A percentile compares a stretch with the other conserved stretches of the same genome.
phyloP scores from a whole-genome alignment of 2,113 vertebrate genomes.

The Gavia stellata region DNA sequence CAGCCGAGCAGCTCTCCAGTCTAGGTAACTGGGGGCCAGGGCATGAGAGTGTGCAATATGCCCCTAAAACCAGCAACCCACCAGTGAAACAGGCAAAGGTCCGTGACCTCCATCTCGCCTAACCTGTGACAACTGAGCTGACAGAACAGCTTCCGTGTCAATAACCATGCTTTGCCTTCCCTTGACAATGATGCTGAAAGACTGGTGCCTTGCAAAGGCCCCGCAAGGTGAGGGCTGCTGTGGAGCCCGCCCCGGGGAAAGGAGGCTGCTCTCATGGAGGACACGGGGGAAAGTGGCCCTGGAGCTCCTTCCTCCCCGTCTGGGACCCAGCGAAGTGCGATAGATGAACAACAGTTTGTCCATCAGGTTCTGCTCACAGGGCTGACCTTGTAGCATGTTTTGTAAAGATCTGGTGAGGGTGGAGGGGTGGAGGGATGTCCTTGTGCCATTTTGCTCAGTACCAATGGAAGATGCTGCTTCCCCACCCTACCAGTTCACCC shows the following conservation, averaged over 20 bases:
- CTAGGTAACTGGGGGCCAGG: not conserved
- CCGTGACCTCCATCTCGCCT: not conserved
- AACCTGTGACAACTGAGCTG: not conserved
- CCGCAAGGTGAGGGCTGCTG: rapidly evolving
- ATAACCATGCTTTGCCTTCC: not conserved
- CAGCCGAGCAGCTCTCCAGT: not conserved
- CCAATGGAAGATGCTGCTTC: not conserved
- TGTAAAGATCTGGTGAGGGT: not conserved
- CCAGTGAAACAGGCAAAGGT: not conserved
- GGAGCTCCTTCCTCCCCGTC: not conserved
- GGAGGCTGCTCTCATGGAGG: not conserved
- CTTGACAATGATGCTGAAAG: rapidly evolving
- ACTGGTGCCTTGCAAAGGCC: not conserved
- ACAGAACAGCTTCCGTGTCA: not conserved
- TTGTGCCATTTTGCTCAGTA: not conserved
- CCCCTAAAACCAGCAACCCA: not conserved
- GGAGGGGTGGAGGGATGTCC: not conserved
- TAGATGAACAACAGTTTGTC: not conserved
- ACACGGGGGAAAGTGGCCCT: not conserved
- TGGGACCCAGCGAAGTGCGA: not conserved
- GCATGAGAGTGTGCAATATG: not conserved
- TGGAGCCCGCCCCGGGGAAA: not conserved
- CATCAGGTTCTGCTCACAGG: not conserved
- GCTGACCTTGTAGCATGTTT: not conserved
- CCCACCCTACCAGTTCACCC: not conserved